These are phyloP conservation scores for Rugalucina vietnamica DNA, from an alignment of 2,888 invertebrate genomes.

Conservation along the genomic window DNA sequence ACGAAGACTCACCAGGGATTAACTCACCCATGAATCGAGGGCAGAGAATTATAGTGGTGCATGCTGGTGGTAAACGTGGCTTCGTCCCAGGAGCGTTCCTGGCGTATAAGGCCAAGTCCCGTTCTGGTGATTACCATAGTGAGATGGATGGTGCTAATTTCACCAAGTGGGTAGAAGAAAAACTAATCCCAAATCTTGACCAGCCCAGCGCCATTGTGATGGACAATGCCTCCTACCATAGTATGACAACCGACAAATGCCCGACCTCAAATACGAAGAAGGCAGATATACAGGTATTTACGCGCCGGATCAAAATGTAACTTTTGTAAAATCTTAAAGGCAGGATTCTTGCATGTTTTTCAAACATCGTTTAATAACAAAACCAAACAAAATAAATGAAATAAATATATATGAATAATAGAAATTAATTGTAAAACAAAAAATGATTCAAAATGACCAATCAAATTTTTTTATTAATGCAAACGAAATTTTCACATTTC, in stretches of 20 bases:
- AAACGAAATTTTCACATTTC: no score
- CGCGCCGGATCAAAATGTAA: no score
- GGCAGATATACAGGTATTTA: slow-evolving; percentile 39
- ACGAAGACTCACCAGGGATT: background rate
- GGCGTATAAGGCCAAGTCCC: background rate
- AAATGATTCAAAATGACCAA: no score
- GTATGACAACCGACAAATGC: background rate
- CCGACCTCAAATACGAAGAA: slow-evolving; percentile 13
- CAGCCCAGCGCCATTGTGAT: slow-evolving; percentile 2
- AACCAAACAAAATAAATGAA: no score
- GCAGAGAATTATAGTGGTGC: slow-evolving; percentile 35
- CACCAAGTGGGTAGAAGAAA: background rate
- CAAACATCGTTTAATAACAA: no score
- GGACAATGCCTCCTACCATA: slow-evolving; percentile 15
- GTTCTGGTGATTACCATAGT: slow-evolving; percentile 13
- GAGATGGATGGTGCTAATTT: slow-evolving; percentile 19
- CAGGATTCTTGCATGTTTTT: no score
- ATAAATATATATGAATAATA: no score
- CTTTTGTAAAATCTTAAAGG: no score
- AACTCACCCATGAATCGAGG: slow-evolving; percentile 15
- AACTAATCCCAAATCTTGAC: background rate
- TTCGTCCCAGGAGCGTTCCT: slow-evolving; percentile 27
- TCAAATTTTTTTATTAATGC: no score
- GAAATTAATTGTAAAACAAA: no score
- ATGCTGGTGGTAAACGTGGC: slow-evolving; percentile 26